phyloP scores from a whole-genome alignment of 2,113 vertebrate species.

The Ceuthmochares aereus region DNA sequence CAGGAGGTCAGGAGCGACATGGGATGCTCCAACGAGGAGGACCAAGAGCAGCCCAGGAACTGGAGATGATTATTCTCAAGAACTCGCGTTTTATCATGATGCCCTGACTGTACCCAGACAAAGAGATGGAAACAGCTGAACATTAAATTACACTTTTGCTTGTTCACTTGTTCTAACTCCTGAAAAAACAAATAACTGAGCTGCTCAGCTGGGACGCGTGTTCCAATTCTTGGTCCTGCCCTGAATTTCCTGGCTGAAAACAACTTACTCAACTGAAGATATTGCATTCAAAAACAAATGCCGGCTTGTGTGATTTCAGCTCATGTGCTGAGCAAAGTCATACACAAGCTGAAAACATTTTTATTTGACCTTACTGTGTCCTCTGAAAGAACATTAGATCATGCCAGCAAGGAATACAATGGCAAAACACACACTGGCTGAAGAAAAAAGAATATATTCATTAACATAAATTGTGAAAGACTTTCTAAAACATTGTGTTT shows the following conservation, averaged over 20 bases:
- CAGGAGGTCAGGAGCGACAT: neutral
- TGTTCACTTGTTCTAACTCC: neutral
- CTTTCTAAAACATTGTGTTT: neutral
- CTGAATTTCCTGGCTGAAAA: neutral
- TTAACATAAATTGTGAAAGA: neutral
- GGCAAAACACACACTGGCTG: neutral
- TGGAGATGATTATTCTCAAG: neutral
- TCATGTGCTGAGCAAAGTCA: neutral
- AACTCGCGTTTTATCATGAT: accelerated
- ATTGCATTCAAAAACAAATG: neutral
- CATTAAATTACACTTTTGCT: neutral
- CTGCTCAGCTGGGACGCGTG: neutral
- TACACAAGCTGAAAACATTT: neutral
- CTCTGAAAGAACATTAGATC: neutral
- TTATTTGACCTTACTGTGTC: neutral
- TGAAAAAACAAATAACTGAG: neutral
- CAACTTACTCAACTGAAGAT: neutral
- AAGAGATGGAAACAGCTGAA: neutral
- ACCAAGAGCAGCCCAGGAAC: neutral
- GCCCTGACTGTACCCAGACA: accelerated
- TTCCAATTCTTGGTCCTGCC: neutral
- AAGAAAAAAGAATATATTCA: neutral
- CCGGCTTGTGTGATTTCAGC: neutral
- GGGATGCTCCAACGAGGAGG: accelerated
- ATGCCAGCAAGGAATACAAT: neutral